Evolutionary conservation across 2,888 invertebrate species (phyloP).

Genomic region (Chaetoderma sp.): DNA sequence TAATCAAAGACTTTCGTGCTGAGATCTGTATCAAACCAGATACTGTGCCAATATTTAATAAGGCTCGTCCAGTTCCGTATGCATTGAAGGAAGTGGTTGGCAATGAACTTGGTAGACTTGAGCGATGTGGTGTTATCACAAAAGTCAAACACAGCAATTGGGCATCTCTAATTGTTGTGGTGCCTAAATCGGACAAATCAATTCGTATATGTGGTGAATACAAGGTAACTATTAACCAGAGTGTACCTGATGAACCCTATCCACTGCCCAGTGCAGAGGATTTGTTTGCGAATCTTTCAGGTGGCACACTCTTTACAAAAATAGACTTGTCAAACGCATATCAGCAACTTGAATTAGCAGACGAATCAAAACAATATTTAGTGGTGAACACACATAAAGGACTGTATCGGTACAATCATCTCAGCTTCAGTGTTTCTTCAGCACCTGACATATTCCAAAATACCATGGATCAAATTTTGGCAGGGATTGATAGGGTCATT

Average conservation of each 20-base stretch:
- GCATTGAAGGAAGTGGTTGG: background rate
- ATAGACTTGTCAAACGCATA: slow-evolving; percentile 23
- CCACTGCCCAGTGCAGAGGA: slow-evolving; percentile 43
- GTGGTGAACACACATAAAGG: slow-evolving; percentile 5
- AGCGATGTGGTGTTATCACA: background rate
- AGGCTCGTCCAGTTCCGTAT: slow-evolving; percentile 1
- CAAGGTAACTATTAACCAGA: slow-evolving; percentile 43
- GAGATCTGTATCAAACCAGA: too few species aligned
- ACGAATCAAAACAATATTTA: slow-evolving; percentile 24
- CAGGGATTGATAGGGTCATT: slow-evolving; percentile 25
- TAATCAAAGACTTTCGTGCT: too few species aligned
- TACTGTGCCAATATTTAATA: too few species aligned
- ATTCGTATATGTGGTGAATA: slow-evolving; percentile 47
- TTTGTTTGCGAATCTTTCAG: slow-evolving; percentile 42
- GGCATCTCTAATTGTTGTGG: slow-evolving; percentile 36
- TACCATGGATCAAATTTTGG: slow-evolving; percentile 37
- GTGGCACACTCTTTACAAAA: slow-evolving; percentile 31
- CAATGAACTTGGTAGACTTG: background rate
- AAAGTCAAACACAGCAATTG: slow-evolving; percentile 8
- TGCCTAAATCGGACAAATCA: slow-evolving; percentile 28
- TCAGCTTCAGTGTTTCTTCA: slow-evolving; percentile 10
- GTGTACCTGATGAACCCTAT: slow-evolving; percentile 50
- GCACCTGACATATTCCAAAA: slow-evolving; percentile 36
- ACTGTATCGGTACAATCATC: slow-evolving; percentile 1
- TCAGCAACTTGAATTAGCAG: slow-evolving; percentile 23